Conservation (phyloP, 2,888 invertebrate genomes). For the Resseliella maxima region DNA sequence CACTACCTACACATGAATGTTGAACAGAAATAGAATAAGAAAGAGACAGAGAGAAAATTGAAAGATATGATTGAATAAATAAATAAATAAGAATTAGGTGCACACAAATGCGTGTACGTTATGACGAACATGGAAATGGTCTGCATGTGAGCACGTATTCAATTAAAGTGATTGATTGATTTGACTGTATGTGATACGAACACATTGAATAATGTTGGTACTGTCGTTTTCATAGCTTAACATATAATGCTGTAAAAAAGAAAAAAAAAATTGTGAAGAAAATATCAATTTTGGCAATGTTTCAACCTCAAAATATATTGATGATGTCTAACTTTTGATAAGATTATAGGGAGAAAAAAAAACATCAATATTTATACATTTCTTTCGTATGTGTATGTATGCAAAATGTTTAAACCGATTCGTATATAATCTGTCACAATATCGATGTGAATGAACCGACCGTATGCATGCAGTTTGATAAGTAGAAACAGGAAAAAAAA, state of each 20-base stretch:
- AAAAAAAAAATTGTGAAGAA: no score
- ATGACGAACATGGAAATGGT: not conserved
- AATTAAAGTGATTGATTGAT: slow-evolving; percentile 29
- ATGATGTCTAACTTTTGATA: no score
- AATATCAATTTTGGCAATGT: no score
- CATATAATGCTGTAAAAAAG: no score
- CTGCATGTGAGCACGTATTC: not conserved
- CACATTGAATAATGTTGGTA: no score
- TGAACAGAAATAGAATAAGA: not conserved
- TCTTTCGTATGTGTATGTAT: not conserved
- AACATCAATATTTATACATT: no score
- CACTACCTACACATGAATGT: not conserved
- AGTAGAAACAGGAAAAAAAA: not conserved
- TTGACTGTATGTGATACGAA: not conserved
- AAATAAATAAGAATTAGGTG: slow-evolving; percentile 23
- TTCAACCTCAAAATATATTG: no score
- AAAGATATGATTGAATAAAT: slow-evolving; percentile 20
- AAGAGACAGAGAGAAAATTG: no score
- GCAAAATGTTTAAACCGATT: not conserved
- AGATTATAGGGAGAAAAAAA: no score
- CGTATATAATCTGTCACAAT: not conserved
- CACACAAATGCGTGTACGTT: not conserved
- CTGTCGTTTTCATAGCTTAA: no score
- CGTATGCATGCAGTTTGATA: not conserved
- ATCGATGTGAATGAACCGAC: slow-evolving; percentile 23